Evolutionary conservation across 2,797 vertebrate genomes (phyloP), one percentile per base, ranked within the genome.

Genomic region (Taeniopygia guttata): DNA sequence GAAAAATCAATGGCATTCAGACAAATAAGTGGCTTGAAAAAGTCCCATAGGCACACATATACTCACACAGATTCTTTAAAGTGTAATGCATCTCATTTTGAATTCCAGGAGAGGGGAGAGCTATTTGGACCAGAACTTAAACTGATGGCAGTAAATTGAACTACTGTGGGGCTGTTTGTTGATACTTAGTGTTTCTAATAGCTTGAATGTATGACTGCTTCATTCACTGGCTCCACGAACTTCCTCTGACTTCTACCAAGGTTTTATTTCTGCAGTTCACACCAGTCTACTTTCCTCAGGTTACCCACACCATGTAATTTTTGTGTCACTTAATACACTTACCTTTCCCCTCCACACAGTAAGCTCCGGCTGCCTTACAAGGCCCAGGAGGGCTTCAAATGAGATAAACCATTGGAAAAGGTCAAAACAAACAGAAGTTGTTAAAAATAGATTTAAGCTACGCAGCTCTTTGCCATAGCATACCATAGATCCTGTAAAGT

Each of bases 1-100:
- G 95, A 97, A 97, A 98, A 98, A 98, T 99, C 98, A 97, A 99
- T 99, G 96, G 97, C 97, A 98, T 98, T 99, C 98, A 97, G 98
- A 98, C 98, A 99, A 99, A 99, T 98, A 98, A 97, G 97, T 97
- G 97, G 98, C 97, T 98, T 98, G 97, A 98, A 97, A 98, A 97
- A 97, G 96, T 98, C 98, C 97, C 97, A 98, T 67, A 98, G 97
- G 97, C 96, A 97, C 93, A 96, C 96, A 95, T 79, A 89, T 36
- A 76, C 93, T 92, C 90, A 82, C 89, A 97, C 94, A 96, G 95
- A 97, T 97, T 97, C 97, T 97, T 97, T 97, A 95, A 96, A 98
- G 91, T 97, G 96, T 97, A 98, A 98, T 97, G 94, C 92, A 96
- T 97, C 97, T 98, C 95, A 97, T 98, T 98, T 98, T 11, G 74